phyloP scores from a whole-genome alignment of 2,113 vertebrate genomes.

The Balaeniceps rex region DNA sequence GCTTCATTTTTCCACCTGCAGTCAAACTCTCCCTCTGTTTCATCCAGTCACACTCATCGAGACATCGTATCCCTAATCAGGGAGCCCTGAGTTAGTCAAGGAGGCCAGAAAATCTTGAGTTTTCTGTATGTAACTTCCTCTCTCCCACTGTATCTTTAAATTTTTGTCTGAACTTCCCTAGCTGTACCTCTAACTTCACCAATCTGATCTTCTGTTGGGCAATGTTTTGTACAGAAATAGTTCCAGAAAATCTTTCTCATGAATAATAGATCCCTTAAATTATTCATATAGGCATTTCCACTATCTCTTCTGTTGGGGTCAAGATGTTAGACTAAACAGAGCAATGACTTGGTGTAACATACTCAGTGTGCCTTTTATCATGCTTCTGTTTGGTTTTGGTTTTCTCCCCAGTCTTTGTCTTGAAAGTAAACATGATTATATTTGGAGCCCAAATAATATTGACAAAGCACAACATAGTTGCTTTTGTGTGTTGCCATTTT shows the following conservation, averaged over 20 bases:
- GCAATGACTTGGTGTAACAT: neutral
- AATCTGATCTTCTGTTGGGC: neutral
- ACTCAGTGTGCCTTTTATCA: neutral
- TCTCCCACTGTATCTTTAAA: neutral
- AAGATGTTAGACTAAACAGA: conserved; percentile 19
- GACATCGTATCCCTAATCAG: accelerated
- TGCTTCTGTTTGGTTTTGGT: neutral
- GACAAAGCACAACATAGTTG: neutral
- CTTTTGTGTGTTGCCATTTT: neutral
- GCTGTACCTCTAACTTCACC: neutral
- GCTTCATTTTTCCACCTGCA: neutral
- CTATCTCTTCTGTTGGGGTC: neutral
- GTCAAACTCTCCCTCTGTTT: neutral
- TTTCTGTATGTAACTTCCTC: neutral
- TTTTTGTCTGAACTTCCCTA: neutral
- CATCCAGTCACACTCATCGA: neutral
- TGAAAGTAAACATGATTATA: neutral
- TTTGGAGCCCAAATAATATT: neutral
- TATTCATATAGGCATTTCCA: conserved; percentile 6
- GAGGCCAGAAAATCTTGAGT: neutral
- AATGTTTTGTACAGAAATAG: neutral
- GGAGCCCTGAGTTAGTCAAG: neutral
- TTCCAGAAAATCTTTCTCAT: neutral
- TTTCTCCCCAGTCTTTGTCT: neutral
- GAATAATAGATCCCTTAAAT: conserved; percentile 16